Base-by-base conservation (phyloP, 1,140 invertebrate species). In the Chrysopa pallens region DNA sequence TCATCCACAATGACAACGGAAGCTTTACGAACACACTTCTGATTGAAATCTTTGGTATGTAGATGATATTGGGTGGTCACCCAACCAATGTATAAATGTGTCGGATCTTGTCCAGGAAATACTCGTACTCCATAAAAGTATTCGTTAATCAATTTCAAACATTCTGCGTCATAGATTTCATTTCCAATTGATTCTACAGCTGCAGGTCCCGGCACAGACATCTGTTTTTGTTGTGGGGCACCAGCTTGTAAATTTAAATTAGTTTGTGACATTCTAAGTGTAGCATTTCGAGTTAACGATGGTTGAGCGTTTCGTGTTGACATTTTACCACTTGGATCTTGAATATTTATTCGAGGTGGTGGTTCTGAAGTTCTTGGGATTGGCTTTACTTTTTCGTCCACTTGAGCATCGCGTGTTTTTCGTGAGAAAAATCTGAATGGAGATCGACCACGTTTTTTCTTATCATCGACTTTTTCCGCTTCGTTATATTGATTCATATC, bases 1-100 rank as follows among this genome's bases (percentile, higher is more conserved):
- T 85, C 78, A 54, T 88, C 83, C n/a, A 77, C 70, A 39, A 85
- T 77, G 17, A 80, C 74, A n/a, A 95, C 80, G 0, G 88, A 85
- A 0, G 80, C 76, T 56, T 84, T 85, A 15, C 86, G 72, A 1
- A 94, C 85, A 52, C 84, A 82, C 51, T 73, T 79, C 53, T 87
- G 78, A 56, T 92, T 92, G 62, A 96, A 98, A 44, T 84, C 78
- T 47, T 79, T 80, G n/a, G 79, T 84, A 53, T 87, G 82, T 29
- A 85, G 65, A 59, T 91, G 85, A 59, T 95, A 99, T 54, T 95
- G 90, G 0, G 94, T 92, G 0, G 93, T 98, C 8, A 98, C 92
- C 96, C 95, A 99, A n/a, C 96, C 96, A 4, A 98, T 82, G 61
- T 90, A 98, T 15, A 95, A 85, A 54, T 97, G 90, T 1, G 85